phyloP scores from a whole-genome alignment of 2,797 vertebrate genomes.

The Bovichtus diacanthus region DNA sequence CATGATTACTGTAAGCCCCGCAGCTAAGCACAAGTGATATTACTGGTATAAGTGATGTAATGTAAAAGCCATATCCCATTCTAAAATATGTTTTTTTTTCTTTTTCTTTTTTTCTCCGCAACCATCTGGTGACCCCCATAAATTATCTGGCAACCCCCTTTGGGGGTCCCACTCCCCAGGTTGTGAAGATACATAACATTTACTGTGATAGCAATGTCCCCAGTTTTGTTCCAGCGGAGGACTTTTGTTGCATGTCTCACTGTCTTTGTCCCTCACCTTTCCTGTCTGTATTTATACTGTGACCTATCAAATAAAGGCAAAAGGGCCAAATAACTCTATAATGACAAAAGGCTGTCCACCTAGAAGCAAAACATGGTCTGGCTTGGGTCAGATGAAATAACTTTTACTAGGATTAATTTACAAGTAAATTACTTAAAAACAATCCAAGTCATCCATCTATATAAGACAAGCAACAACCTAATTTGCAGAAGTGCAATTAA shows the following conservation, averaged over 20 bases:
- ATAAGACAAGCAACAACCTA: background rate
- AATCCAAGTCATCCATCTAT: background rate
- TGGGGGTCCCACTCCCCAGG: too few relatives aligned
- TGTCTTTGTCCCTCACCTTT: background rate
- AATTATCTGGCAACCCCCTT: too few relatives aligned
- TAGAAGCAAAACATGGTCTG: background rate
- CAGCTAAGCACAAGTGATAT: too few relatives aligned
- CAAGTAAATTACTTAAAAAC: background rate
- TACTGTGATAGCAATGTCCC: background rate
- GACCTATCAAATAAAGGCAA: slow-evolving; percentile 7
- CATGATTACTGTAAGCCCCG: too few relatives aligned
- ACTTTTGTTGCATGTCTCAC: background rate
- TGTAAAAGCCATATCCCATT: too few relatives aligned
- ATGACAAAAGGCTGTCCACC: background rate
- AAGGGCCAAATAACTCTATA: background rate
- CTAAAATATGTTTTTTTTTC: too few relatives aligned
- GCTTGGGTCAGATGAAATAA: background rate
- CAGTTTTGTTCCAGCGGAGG: background rate
- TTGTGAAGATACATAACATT: too few relatives aligned
- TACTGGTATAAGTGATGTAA: too few relatives aligned
- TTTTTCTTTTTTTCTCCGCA: too few relatives aligned
- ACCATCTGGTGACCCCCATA: too few relatives aligned
- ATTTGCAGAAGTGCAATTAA: background rate
- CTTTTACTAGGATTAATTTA: background rate
- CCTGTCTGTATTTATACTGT: slow-evolving; percentile 5